Evolutionary conservation across 1,140 invertebrate genomes (phyloP).

Genomic region (Drosophila virilis): DNA sequence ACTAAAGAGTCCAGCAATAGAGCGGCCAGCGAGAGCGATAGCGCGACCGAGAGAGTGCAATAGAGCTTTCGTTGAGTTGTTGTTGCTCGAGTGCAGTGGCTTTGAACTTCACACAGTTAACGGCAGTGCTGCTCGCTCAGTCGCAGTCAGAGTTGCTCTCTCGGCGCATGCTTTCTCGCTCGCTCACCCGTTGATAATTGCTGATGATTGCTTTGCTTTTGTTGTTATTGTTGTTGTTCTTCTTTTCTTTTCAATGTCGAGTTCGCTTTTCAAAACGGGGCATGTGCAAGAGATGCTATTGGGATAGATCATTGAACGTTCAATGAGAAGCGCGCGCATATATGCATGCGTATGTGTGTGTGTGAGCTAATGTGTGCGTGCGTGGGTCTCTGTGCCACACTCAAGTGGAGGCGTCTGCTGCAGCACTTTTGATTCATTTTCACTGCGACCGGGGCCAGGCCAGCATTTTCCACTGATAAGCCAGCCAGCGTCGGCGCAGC

Average conservation of each 20-base stretch:
- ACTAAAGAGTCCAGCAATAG: constrained; percentile 12
- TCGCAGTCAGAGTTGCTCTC: constrained; percentile 18
- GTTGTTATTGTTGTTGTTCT: constrained; percentile 22
- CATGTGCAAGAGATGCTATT: constrained; percentile 64
- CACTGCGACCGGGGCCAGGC: constrained; percentile 27
- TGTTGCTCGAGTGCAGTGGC: constrained; percentile 63
- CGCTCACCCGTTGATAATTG: constrained; percentile 40
- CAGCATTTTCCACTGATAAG: constrained; percentile 42
- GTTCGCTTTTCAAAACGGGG: constrained; percentile 76
- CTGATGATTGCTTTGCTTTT: constrained; percentile 40
- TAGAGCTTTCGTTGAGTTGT: constrained; percentile 32
- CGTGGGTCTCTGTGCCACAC: constrained; percentile 17
- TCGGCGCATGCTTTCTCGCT: constrained; percentile 20
- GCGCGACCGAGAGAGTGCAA: constrained; percentile 17
- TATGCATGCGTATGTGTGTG: constrained; percentile 30
- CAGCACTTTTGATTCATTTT: constrained; percentile 77
- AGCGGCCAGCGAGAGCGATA: constrained; percentile 7
- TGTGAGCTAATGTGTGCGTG: constrained; percentile 8
- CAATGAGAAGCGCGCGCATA: constrained; percentile 45
- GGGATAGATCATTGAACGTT: constrained; percentile 78
- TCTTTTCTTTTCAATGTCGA: constrained; percentile 78
- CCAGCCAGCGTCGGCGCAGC: not conserved
- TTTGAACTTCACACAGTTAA: constrained; percentile 80
- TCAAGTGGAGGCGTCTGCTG: constrained; percentile 77
- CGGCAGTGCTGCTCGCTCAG: constrained; percentile 8